Percentiles rank a stretch among this genome's conserved stretches.
Conservation (phyloP, 2,113 vertebrate species). For the Riparia riparia region DNA sequence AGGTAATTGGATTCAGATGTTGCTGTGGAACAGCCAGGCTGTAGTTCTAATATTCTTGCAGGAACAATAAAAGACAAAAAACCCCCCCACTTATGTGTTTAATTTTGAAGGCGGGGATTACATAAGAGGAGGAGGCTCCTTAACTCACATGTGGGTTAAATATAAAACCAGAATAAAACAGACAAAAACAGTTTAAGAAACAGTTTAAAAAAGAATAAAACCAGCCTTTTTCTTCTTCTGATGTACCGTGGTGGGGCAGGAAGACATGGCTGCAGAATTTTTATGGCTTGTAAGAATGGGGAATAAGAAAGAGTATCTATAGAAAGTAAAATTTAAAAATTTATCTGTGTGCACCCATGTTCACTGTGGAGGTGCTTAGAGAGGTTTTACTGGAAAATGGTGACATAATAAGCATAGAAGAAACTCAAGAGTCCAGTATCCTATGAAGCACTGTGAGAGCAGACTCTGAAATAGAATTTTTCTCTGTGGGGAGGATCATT, state of each 20-base stretch:
- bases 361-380: not conserved
- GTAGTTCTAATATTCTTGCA: not conserved
- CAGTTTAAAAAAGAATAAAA: not conserved
- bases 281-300: not conserved
- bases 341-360: not conserved
- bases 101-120: not conserved
- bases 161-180: not conserved
- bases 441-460: not conserved
- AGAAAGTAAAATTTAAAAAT: not conserved
- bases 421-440: not conserved
- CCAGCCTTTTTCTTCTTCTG: not conserved
- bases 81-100: not conserved
- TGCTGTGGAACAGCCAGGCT: not conserved
- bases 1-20: slow-evolving; percentile 25
- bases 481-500: not conserved
- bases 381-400: not conserved
- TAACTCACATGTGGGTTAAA: slow-evolving; percentile 15
- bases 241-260: not conserved
- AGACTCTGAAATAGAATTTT: not conserved
- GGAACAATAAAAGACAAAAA: not conserved
- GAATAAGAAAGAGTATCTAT: not conserved
- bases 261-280: not conserved
- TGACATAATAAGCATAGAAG: not conserved
- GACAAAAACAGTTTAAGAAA: not conserved
- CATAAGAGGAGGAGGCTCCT: not conserved